A percentile compares a stretch with the other conserved stretches of the same genome.
These are phyloP conservation scores for Psittacula derbiana DNA, from an alignment of 2,797 vertebrate species.

Conservation along the genomic window DNA sequence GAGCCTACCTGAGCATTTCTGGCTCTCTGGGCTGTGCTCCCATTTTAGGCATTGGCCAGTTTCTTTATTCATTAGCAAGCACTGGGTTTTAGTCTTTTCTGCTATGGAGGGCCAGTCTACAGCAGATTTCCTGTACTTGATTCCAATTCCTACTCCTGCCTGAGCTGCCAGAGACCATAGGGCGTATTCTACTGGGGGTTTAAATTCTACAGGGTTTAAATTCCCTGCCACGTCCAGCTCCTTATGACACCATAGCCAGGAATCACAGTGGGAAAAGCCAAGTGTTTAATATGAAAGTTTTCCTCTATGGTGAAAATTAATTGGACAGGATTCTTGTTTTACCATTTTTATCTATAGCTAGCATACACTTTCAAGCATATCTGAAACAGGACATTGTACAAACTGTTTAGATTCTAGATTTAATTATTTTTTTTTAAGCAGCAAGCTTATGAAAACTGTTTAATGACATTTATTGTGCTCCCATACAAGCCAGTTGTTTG, in stretches of 20 bases:
- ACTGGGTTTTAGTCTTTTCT: background rate
- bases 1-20: background rate
- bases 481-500: background rate
- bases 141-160: accelerated
- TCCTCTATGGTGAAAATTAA: background rate
- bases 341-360: background rate
- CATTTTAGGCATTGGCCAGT: accelerated
- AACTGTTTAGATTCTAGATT: background rate
- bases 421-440: background rate
- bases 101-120: background rate
- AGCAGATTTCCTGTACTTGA: background rate
- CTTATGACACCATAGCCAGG: background rate
- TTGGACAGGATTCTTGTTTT: background rate
- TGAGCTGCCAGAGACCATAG: background rate
- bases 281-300: background rate
- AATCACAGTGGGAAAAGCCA: background rate
- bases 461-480: background rate
- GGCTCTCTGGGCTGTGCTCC: background rate
- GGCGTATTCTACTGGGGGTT: background rate
- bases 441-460: background rate
- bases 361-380: background rate
- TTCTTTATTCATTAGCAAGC: background rate
- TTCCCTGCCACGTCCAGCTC: background rate
- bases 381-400: background rate
- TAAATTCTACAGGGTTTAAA: no score